These are phyloP conservation scores for Drosophila histrio DNA, from an alignment of 2,888 invertebrate species.

Conservation along the genomic window DNA sequence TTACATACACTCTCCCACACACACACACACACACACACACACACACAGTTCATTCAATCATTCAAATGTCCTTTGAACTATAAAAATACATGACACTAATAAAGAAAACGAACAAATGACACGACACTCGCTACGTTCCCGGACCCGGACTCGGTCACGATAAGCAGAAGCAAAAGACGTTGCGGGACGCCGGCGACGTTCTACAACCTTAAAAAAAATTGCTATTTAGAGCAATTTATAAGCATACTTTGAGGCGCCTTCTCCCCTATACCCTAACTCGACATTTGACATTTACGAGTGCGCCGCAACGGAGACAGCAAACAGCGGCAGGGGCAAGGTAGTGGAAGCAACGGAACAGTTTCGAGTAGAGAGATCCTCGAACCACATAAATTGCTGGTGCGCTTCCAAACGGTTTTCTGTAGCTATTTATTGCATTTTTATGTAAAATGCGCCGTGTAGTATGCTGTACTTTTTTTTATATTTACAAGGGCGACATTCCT, in stretches of 20 bases:
- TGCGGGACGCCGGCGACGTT: constrained; percentile 26
- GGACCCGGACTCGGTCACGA: constrained; percentile 42
- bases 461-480: constrained; percentile 48
- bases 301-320: constrained; percentile 37
- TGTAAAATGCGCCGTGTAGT: constrained; percentile 73
- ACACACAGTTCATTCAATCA: constrained; percentile 81
- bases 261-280: constrained; percentile 36
- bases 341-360: constrained; percentile 4
- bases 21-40: constrained; percentile 6
- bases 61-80: constrained; percentile 84
- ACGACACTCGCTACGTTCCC: constrained; percentile 62
- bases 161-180: constrained; percentile 46
- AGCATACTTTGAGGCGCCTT: constrained; percentile 75
- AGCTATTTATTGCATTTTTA: constrained; percentile 81
- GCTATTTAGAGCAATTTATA: constrained; percentile 79
- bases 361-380: constrained; percentile 43
- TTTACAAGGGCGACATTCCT: constrained; percentile 49
- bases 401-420: constrained; percentile 57
- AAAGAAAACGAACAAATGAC: constrained; percentile 82
- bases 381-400: constrained; percentile 70
- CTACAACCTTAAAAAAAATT: constrained; percentile 45
- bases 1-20: constrained; percentile 10
- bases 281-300: constrained; percentile 74
- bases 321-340: neutral
- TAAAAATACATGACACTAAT: constrained; percentile 84